A percentile compares a stretch with the other conserved stretches of the same genome.
These are phyloP conservation scores for Rotaria socialis DNA, from an alignment of 2,888 invertebrate species.

Conservation along the genomic window DNA sequence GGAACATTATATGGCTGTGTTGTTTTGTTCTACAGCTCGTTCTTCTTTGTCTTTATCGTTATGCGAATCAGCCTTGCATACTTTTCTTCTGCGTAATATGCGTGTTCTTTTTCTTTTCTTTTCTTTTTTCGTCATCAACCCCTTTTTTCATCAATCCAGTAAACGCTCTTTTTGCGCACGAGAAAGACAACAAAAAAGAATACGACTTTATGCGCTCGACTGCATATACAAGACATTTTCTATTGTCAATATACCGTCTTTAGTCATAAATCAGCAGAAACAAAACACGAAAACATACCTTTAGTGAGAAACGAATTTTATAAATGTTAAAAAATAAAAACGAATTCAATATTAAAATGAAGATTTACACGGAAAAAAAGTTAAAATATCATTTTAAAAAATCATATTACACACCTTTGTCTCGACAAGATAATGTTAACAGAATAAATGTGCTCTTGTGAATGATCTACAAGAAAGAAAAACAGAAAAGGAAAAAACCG, in stretches of 20 bases:
- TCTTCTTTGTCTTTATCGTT: not conserved
- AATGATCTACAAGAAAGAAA: not conserved
- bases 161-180: not conserved
- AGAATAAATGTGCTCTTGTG: not conserved
- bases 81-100: not conserved
- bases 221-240: not conserved
- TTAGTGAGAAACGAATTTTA: not conserved
- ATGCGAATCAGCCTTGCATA: not conserved
- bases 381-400: not conserved
- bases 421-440: not conserved
- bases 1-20: not conserved
- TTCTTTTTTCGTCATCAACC: not conserved
- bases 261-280: not conserved
- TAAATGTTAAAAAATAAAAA: not conserved
- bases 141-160: not conserved
- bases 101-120: not conserved
- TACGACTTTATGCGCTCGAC: not conserved
- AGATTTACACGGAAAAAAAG: not conserved
- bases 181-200: not conserved
- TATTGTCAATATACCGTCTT: not conserved
- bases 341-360: not conserved
- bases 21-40: not conserved
- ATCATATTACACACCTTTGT: not conserved
- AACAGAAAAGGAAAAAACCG: not conserved
- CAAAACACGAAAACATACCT: conserved; percentile 5